Percentiles rank a stretch among this genome's conserved stretches.
Conservation (phyloP, 1,140 invertebrate species). For the Phortica variegata region DNA sequence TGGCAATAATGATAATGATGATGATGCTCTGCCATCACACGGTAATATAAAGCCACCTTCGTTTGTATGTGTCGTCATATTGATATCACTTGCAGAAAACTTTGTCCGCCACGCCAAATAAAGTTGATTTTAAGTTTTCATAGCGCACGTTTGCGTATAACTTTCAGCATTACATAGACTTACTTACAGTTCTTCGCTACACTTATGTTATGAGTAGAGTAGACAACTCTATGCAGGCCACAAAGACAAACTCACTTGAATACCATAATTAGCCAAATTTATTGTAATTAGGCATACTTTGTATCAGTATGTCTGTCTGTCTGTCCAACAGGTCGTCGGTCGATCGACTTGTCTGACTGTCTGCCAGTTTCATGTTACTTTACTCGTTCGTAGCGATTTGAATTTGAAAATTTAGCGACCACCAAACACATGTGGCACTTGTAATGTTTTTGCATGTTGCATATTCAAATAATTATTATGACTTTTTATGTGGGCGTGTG, state of each 20-base stretch:
- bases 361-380: background rate
- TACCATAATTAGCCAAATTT: slow-evolving; percentile 51
- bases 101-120: slow-evolving; percentile 23
- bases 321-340: too few species aligned
- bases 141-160: too few species aligned
- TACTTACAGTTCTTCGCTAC: too few species aligned
- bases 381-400: background rate
- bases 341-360: slow-evolving; percentile 23
- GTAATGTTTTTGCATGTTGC: slow-evolving; percentile 12
- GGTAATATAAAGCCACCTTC: background rate
- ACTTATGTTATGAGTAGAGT: too few species aligned
- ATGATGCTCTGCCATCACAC: too few species aligned
- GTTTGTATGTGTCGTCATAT: slow-evolving; percentile 17
- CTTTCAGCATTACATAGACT: too few species aligned
- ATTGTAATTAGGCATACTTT: slow-evolving; percentile 44
- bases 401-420: too few species aligned
- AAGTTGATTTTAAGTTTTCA: slow-evolving; percentile 43
- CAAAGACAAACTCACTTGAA: too few species aligned
- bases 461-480: slow-evolving; percentile 12
- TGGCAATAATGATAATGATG: too few species aligned
- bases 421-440: slow-evolving; percentile 26
- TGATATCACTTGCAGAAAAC: slow-evolving; percentile 28
- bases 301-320: too few species aligned
- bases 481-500: slow-evolving; percentile 4
- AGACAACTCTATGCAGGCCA: too few species aligned